Conservation (phyloP, 2,113 vertebrate genomes). For the Euleptes europaea region DNA sequence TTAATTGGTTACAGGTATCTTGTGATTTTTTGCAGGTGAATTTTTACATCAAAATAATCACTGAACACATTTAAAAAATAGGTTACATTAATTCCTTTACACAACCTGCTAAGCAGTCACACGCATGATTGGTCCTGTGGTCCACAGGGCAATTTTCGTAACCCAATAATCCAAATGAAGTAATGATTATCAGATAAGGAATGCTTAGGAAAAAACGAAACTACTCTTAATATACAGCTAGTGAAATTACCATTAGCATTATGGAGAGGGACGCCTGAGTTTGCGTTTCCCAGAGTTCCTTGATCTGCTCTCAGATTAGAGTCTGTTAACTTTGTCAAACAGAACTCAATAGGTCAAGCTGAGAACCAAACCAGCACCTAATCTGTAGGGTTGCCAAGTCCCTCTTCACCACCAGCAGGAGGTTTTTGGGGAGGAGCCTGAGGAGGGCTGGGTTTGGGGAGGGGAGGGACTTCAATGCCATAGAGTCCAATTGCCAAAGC, state of each 20-base stretch:
- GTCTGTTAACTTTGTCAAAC: not conserved
- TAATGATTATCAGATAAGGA: not conserved
- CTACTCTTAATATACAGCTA: not conserved
- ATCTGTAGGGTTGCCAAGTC: too few relatives aligned
- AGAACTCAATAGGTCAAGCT: not conserved
- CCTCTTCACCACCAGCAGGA: too few relatives aligned
- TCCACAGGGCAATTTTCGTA: not conserved
- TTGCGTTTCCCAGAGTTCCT: not conserved
- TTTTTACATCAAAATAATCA: constrained; percentile 16
- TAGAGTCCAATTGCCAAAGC: too few relatives aligned
- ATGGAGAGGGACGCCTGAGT: not conserved
- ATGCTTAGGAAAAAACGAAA: not conserved
- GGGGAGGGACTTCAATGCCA: too few relatives aligned
- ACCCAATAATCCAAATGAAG: not conserved
- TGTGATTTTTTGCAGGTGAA: constrained; percentile 7
- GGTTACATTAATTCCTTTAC: constrained; percentile 1
- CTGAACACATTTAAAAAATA: not conserved
- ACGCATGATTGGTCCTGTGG: not conserved
- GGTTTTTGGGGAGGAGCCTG: too few relatives aligned
- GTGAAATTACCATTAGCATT: not conserved
- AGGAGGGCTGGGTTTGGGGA: too few relatives aligned
- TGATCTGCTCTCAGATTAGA: not conserved
- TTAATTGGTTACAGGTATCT: constrained; percentile 7
- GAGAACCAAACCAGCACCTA: not conserved
- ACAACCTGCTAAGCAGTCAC: not conserved